Conservation (phyloP, 2,888 invertebrate genomes). For the Morpho deidamia region DNA sequence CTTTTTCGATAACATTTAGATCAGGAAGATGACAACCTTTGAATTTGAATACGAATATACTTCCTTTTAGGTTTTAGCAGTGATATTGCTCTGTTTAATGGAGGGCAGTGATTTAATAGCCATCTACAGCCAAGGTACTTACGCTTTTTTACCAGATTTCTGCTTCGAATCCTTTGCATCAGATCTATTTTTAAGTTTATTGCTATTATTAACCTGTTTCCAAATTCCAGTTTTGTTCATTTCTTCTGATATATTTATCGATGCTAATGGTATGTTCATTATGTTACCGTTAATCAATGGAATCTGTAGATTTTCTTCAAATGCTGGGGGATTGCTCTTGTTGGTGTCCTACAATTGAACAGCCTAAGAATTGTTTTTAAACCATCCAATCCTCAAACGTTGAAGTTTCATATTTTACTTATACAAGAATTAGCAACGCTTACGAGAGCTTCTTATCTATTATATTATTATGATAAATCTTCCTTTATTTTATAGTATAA, state of each 20-base stretch:
- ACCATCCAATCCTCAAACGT: conserved; percentile 18
- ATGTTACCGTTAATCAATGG: conserved; percentile 93
- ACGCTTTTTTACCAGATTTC: conserved; percentile 68
- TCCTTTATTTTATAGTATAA: background rate
- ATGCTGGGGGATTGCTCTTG: conserved; percentile 69
- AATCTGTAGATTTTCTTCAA: conserved; percentile 87
- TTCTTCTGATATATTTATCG: conserved; percentile 95
- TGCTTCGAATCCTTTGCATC: conserved; percentile 56
- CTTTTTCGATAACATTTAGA: no score
- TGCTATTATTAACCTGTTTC: conserved; percentile 91
- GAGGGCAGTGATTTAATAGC: no score
- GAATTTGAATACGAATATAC: no score
- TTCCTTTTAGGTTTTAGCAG: no score
- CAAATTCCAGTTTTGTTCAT: conserved; percentile 95
- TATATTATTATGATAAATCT: background rate
- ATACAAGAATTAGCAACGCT: no score
- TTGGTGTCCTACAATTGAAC: conserved; percentile 59
- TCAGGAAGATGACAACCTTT: no score
- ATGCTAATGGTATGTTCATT: conserved; percentile 90
- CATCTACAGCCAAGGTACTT: conserved; percentile 29
- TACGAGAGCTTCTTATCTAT: no score
- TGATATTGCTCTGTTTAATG: no score
- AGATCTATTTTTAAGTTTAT: conserved; percentile 53
- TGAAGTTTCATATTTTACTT: background rate
- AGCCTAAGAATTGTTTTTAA: conserved; percentile 38